phyloP scores from a whole-genome alignment of 2,113 vertebrate genomes.

The Arenaria interpres region DNA sequence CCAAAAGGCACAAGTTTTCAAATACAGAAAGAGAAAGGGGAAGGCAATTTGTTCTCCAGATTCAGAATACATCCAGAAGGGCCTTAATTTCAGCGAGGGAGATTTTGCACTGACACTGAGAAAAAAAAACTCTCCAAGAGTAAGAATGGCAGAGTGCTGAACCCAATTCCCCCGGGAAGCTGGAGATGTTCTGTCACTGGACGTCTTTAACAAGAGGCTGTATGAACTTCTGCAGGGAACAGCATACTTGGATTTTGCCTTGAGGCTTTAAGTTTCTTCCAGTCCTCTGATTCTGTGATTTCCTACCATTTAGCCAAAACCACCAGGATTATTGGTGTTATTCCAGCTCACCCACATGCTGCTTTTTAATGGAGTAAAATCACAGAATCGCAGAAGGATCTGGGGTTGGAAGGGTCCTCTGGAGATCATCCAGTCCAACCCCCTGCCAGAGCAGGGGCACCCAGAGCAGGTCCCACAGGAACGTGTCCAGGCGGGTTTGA shows the following conservation, averaged over 20 bases:
- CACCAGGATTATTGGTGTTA: background rate
- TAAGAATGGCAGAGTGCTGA: background rate
- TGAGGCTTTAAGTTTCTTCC: conserved; percentile 13
- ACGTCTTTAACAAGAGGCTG: background rate
- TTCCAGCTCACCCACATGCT: background rate
- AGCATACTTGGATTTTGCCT: background rate
- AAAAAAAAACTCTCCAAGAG: background rate
- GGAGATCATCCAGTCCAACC: too few relatives aligned
- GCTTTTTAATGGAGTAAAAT: too few relatives aligned
- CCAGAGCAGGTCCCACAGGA: too few relatives aligned
- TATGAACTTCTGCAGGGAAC: background rate
- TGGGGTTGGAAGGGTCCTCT: too few relatives aligned
- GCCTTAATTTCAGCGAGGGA: background rate
- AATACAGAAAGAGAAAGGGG: background rate
- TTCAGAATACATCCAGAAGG: background rate
- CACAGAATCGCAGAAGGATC: too few relatives aligned
- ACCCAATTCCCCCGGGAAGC: background rate
- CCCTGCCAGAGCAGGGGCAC: too few relatives aligned
- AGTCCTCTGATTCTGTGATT: background rate
- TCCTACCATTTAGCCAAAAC: background rate
- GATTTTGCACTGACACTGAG: background rate
- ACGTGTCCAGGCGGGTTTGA: too few relatives aligned
- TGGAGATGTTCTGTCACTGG: background rate
- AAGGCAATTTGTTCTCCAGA: background rate
- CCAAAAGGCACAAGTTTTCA: background rate